Conservation (phyloP, 2,888 invertebrate genomes). For the Eustalomyia histrio region DNA sequence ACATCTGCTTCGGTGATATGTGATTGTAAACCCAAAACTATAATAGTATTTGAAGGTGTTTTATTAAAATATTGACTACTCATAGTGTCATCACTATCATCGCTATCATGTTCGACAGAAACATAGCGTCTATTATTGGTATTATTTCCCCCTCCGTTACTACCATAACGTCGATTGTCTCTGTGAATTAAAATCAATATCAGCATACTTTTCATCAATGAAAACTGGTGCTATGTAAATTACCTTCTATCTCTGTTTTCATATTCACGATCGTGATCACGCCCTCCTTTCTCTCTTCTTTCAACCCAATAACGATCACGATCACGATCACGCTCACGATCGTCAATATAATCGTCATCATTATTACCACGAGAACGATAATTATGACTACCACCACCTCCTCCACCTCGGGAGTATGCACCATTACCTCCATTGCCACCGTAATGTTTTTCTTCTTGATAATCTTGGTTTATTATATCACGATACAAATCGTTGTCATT, state of each 20-base stretch:
- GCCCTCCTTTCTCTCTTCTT: constrained; percentile 68
- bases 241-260: constrained; percentile 70
- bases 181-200: constrained; percentile 29
- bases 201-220: neutral
- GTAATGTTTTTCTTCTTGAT: constrained; percentile 73
- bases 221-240: constrained; percentile 14
- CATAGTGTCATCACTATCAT: constrained; percentile 75
- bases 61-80: constrained; percentile 81
- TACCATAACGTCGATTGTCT: constrained; percentile 67
- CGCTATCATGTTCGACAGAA: constrained; percentile 73
- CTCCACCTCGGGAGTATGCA: constrained; percentile 67
- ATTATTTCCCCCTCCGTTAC: constrained; percentile 46
- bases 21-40: constrained; percentile 87
- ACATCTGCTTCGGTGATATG: constrained; percentile 89
- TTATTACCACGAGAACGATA: constrained; percentile 67
- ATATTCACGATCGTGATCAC: constrained; percentile 70
- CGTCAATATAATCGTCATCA: constrained; percentile 68
- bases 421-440: constrained; percentile 22
- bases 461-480: constrained; percentile 78
- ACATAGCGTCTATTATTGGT: constrained; percentile 70
- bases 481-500: constrained; percentile 77
- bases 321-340: constrained; percentile 68
- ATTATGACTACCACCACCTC: constrained; percentile 65
- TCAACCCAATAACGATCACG: constrained; percentile 68
- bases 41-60: constrained; percentile 86